A percentile compares a stretch with the other conserved stretches of the same genome.
Evolutionary conservation across 2,888 invertebrate genomes (phyloP).

Genomic region (Unio delphinus): DNA sequence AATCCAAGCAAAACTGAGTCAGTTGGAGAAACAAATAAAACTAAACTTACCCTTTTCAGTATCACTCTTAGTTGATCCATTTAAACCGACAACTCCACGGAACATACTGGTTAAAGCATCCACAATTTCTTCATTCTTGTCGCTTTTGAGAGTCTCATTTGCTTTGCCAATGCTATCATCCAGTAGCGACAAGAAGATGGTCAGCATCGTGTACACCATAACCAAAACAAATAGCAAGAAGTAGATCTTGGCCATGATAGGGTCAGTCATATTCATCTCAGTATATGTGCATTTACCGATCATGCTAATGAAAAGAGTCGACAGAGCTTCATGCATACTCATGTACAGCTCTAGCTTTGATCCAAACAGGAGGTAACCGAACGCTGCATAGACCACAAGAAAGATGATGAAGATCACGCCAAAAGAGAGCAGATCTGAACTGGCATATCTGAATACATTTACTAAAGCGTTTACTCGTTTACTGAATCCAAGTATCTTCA

Average conservation of each 20-base stretch:
- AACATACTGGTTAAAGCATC: slow-evolving; percentile 3
- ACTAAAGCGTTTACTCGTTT: slow-evolving; percentile 37
- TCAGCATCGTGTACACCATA: slow-evolving; percentile 50
- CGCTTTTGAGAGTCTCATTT: slow-evolving; percentile 25
- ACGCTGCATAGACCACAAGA: slow-evolving; percentile 27
- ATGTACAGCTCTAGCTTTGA: slow-evolving; percentile 26
- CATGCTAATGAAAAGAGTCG: slow-evolving; percentile 38
- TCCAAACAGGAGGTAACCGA: slow-evolving; percentile 38
- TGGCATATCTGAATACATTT: slow-evolving; percentile 32
- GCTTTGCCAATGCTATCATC: slow-evolving; percentile 44
- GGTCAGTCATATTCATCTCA: slow-evolving; percentile 24
- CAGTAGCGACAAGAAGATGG: slow-evolving; percentile 56
- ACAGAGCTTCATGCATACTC: slow-evolving; percentile 26
- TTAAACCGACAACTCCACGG: too few relatives aligned
- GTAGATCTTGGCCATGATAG: slow-evolving; percentile 35
- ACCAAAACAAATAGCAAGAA: slow-evolving; percentile 28
- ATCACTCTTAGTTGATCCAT: too few relatives aligned
- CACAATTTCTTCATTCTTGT: slow-evolving; percentile 42
- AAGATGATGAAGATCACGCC: slow-evolving; percentile 32
- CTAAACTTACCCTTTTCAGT: too few relatives aligned
- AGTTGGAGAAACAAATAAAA: too few relatives aligned
- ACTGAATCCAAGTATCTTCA: slow-evolving; percentile 48
- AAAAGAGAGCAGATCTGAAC: slow-evolving; percentile 35
- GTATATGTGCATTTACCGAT: slow-evolving; percentile 41
- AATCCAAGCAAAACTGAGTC: too few relatives aligned